Percentiles rank a stretch among this genome's conserved stretches.
These are phyloP conservation scores for Limenitis camilla DNA, from an alignment of 2,888 invertebrate genomes.

Conservation along the genomic window DNA sequence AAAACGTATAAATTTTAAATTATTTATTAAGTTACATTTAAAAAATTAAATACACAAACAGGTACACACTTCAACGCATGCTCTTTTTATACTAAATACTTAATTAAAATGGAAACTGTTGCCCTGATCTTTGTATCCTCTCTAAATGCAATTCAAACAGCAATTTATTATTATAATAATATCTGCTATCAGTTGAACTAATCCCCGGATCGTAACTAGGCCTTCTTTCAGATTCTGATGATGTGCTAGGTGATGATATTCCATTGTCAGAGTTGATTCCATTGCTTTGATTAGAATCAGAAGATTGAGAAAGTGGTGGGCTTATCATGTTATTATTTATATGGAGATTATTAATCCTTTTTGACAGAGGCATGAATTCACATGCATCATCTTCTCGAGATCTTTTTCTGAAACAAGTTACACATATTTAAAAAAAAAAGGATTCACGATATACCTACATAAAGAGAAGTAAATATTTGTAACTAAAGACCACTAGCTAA, in stretches of 20 bases:
- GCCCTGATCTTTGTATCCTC: constrained; percentile 80
- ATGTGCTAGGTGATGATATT: constrained; percentile 47
- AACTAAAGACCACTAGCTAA: not conserved
- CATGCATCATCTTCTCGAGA: constrained; percentile 83
- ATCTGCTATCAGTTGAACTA: constrained; percentile 84
- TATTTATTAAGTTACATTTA: constrained; percentile 31
- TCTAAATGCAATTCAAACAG: constrained; percentile 89
- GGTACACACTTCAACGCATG: constrained; percentile 41
- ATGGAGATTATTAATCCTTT: constrained; percentile 92
- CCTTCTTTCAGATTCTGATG: constrained; percentile 50
- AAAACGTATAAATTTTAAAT: not conserved
- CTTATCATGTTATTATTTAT: constrained; percentile 76
- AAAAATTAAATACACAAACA: constrained; percentile 40
- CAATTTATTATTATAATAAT: constrained; percentile 91
- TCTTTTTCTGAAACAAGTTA: constrained; percentile 78
- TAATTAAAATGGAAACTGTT: constrained; percentile 62
- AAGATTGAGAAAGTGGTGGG: constrained; percentile 36
- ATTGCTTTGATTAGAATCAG: constrained; percentile 50
- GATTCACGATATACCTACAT: not conserved
- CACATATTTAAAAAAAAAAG: not conserved
- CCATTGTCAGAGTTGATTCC: constrained; percentile 46
- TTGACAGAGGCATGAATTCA: constrained; percentile 91
- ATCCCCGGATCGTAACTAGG: constrained; percentile 84
- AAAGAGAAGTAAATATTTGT: not conserved
- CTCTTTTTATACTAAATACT: constrained; percentile 23